phyloP scores from a whole-genome alignment of 2,797 vertebrate genomes.

The Macroramphosus scolopax region DNA sequence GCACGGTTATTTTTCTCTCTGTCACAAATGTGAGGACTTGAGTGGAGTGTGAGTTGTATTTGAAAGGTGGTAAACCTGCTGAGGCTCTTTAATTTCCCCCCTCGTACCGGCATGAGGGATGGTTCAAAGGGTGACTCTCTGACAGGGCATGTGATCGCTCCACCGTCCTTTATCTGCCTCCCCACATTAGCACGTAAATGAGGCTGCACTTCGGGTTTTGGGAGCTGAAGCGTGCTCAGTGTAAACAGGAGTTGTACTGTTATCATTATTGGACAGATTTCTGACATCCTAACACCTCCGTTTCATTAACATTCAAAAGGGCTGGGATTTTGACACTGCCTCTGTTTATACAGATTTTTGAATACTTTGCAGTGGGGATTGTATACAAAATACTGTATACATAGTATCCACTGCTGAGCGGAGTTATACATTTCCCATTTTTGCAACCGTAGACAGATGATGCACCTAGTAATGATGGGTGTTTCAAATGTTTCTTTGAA shows the following conservation, averaged over 20 bases:
- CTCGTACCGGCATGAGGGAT: slow-evolving; percentile 72
- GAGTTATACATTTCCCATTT: slow-evolving; percentile 42
- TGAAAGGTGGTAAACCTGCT: slow-evolving; percentile 77
- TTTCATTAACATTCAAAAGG: slow-evolving; percentile 79
- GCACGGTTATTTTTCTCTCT: slow-evolving; percentile 63
- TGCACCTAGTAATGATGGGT: slow-evolving; percentile 13
- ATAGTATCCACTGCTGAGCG: slow-evolving; percentile 48
- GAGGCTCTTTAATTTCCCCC: slow-evolving; percentile 78
- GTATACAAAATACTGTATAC: slow-evolving; percentile 59
- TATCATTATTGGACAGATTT: slow-evolving; percentile 84
- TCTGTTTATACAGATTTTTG: slow-evolving; percentile 76
- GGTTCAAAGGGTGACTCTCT: slow-evolving; percentile 82
- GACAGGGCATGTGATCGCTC: slow-evolving; percentile 81
- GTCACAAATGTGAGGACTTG: slow-evolving; percentile 65
- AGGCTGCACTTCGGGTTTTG: slow-evolving; percentile 81
- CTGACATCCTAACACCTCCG: slow-evolving; percentile 79
- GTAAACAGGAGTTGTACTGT: slow-evolving; percentile 79
- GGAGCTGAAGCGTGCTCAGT: slow-evolving; percentile 73
- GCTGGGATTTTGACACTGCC: slow-evolving; percentile 76
- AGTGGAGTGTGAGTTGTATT: slow-evolving; percentile 72
- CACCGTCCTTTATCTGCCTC: slow-evolving; percentile 79
- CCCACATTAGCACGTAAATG: slow-evolving; percentile 86
- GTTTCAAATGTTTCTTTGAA: slow-evolving; percentile 13
- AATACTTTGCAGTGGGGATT: slow-evolving; percentile 68
- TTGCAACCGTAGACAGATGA: slow-evolving; percentile 16